These are phyloP conservation scores for Lithophane socia DNA, from an alignment of 2,888 invertebrate genomes.

Conservation along the genomic window DNA sequence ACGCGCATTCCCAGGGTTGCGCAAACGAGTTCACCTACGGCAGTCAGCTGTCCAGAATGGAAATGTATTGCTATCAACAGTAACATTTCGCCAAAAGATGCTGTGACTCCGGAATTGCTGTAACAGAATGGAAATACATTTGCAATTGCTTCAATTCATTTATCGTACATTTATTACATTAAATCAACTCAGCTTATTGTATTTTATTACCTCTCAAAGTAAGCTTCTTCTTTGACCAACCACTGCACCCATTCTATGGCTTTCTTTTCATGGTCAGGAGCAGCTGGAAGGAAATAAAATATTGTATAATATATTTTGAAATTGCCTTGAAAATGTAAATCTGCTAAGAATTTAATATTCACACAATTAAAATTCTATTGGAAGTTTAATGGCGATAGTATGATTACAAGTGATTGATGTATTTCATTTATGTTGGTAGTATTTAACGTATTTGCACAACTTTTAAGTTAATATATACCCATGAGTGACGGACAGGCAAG, in stretches of 20 bases:
- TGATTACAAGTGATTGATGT: background rate
- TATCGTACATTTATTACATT: background rate
- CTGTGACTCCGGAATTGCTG: slow-evolving; percentile 95
- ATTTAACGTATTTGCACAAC: background rate
- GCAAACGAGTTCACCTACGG: slow-evolving; percentile 98
- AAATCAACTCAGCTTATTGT: background rate
- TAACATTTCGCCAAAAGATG: slow-evolving; percentile 98
- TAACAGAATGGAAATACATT: slow-evolving; percentile 48
- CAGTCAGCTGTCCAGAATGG: slow-evolving; percentile 97
- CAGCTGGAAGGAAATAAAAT: slow-evolving; percentile 81
- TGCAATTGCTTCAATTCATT: background rate
- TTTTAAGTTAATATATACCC: slow-evolving; percentile 80
- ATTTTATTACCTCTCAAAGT: slow-evolving; percentile 93
- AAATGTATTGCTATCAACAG: slow-evolving; percentile 99
- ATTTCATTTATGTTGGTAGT: background rate
- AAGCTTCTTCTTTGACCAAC: slow-evolving; percentile 97
- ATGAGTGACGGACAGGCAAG: slow-evolving; percentile 97
- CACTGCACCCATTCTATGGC: slow-evolving; percentile 98
- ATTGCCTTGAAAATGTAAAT: background rate
- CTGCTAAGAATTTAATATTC: background rate
- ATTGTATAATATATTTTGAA: background rate
- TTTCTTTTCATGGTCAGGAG: slow-evolving; percentile 95
- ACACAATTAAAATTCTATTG: too few species aligned
- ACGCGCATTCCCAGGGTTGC: slow-evolving; percentile 98
- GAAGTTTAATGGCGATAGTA: background rate